A percentile compares a stretch with the other conserved stretches of the same genome.
Conservation (phyloP, 2,797 vertebrate species). For the Myiotriccus ornatus region DNA sequence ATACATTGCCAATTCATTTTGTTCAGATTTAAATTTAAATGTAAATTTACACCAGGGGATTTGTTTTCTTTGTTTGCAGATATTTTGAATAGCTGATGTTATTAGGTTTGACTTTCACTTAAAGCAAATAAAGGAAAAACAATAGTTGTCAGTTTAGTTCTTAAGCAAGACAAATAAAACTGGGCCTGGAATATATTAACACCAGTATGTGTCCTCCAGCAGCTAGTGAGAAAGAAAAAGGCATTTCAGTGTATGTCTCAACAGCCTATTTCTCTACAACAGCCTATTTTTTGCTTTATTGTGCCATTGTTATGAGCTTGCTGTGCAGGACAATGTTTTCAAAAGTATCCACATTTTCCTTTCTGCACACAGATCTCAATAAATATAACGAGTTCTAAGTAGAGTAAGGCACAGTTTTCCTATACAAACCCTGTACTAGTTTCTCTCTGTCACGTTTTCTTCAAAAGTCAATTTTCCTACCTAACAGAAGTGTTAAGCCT, state of each 20-base stretch:
- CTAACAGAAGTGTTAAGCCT: neutral
- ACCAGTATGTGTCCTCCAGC: neutral
- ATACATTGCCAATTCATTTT: neutral
- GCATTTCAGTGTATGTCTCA: neutral
- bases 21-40: neutral
- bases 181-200: neutral
- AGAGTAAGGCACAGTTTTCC: neutral
- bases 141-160: neutral
- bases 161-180: neutral
- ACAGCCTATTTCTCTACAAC: neutral
- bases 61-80: neutral
- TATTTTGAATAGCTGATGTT: neutral
- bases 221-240: neutral
- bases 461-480: neutral
- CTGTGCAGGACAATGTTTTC: neutral
- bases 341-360: neutral
- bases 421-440: neutral
- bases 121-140: neutral
- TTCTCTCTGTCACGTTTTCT: neutral
- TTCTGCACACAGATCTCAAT: neutral
- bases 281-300: neutral
- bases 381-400: neutral
- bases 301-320: neutral
- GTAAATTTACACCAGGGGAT: neutral
- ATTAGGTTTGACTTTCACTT: neutral